Base-by-base conservation (phyloP, 2,797 vertebrate genomes). In the Morelia viridis region DNA sequence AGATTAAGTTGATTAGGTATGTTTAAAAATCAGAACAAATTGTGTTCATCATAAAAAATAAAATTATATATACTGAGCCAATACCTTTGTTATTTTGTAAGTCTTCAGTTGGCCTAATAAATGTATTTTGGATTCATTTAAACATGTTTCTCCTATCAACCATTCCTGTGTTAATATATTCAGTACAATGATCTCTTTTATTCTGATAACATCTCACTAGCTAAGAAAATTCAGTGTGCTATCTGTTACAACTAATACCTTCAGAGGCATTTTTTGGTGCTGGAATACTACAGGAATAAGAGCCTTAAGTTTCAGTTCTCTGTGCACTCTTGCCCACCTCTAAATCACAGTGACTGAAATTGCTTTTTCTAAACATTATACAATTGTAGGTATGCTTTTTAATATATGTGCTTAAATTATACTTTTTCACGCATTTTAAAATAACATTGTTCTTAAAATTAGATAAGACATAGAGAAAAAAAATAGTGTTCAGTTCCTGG, bases 391-490 rank as follows among this genome's bases (percentile, higher is more conserved):
- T 24, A 41, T 35, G 53, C 4, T 91, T 53, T 91, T 68, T 53
- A 53, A 89, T 15, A 53, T n/a, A 85, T 19, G 5, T 56, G 50
- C 31, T 53, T n/a, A 53, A 62, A 1, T 80, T 35, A 46, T 80
- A 80, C 17, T 24, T 80, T 76, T 41, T 80, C 61, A 64, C 22
- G 10, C 71, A 80, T 80, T 80, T 80, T 46, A 58, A 57, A 61
- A 61, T 58, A 46, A 5, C 41, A 53, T 31, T 84, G 80, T 19
- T 19, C 68, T 94, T 90, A 0, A 53, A 87, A 64, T 86, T n/a
- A 90, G 88, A 87, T 31, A 87, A 84, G 89, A 53, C 91, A 60
- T 22, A 89, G 53, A 87, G 92, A 50, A 0, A 61, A 50, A 35
- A 13, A 46, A 80, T 11, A 89, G 53, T 22, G 58, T 64, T 92